Base-by-base conservation (phyloP, 1,140 invertebrate genomes). In the Onthophagus taurus region DNA sequence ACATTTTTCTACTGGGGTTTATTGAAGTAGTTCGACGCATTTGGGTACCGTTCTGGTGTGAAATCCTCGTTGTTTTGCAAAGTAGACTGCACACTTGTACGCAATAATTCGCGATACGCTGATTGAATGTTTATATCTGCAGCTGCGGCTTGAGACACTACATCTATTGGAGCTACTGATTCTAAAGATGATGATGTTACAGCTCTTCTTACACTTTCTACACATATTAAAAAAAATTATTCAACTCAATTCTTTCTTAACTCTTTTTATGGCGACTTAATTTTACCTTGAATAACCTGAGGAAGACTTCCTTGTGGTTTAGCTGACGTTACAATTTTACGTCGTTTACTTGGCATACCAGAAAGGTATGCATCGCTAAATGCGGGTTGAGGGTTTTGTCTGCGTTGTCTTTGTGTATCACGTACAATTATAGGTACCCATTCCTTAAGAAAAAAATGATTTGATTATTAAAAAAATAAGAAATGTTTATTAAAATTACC, bases 361-460 rank as follows among this genome's bases (percentile, higher is more conserved):
- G 77, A 77, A 23, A 89, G 65, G 60, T 90, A 90, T n/a, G 83
- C 83, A 66, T 89, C 86, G 49, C 84, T 87, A 49, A 83, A 81
- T 5, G 79, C 76, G 4, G 61, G 42, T 50, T 69, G 66, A 13
- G 55, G 29, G 41, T 52, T 60, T 44, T 65, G 74, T 47, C 77
- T 65, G 51, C 78, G 65, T 52, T 85, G 82, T 30, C 74, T 67
- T 48, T 80, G 72, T 17, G 77, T 64, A 60, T 90, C 86, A 13
- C 77, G 70, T 5, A 79, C 75, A 37, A 90, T 87, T 36, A 87
- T 79, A 2, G 86, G 85, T 14, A 90, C 76, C 86, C 85, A 89
- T 31, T 86, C 81, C 81, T 34, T 13, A 13, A 34, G 19, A 0
- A 12, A 34, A 2, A 14, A 34, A 1, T 17, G 4, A 26, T 7